These are phyloP conservation scores for Dasyprocta punctata DNA, from an alignment of 2,113 vertebrate species.

Conservation along the genomic window DNA sequence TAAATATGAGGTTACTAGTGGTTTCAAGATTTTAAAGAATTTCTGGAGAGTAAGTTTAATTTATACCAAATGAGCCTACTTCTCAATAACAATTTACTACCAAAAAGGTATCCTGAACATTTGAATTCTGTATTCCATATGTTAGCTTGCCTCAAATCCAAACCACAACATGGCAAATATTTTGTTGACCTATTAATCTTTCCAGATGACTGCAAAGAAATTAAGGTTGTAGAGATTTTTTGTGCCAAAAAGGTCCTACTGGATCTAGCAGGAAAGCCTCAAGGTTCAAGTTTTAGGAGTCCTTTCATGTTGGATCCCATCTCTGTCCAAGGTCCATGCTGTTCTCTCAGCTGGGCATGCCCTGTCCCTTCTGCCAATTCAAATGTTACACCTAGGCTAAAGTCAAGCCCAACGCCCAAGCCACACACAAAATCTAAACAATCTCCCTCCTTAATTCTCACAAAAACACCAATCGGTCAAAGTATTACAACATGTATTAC, in stretches of 20 bases:
- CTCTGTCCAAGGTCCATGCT: neutral
- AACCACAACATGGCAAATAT: conserved; percentile 13
- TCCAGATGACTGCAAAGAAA: conserved; percentile 1
- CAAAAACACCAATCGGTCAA: neutral
- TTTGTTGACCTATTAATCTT: neutral
- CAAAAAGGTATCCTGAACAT: conserved; percentile 2
- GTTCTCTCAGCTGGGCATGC: neutral
- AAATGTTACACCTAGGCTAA: neutral
- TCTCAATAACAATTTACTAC: conserved; percentile 12
- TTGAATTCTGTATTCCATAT: conserved; percentile 38
- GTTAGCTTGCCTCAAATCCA: conserved; percentile 42
- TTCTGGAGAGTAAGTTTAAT: conserved; percentile 28
- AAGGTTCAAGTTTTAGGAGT: neutral
- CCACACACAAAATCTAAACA: neutral
- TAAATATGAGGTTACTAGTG: neutral
- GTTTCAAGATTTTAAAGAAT: conserved; percentile 20
- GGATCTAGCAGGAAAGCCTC: neutral
- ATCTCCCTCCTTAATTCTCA: neutral
- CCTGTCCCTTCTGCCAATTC: neutral
- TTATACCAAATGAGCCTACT: neutral
- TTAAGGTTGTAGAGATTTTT: neutral
- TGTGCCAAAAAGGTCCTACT: neutral
- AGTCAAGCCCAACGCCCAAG: neutral
- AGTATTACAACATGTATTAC: neutral
- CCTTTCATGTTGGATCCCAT: neutral